Conservation (phyloP, 2,888 invertebrate species). For the Gastrophysa polygoni region DNA sequence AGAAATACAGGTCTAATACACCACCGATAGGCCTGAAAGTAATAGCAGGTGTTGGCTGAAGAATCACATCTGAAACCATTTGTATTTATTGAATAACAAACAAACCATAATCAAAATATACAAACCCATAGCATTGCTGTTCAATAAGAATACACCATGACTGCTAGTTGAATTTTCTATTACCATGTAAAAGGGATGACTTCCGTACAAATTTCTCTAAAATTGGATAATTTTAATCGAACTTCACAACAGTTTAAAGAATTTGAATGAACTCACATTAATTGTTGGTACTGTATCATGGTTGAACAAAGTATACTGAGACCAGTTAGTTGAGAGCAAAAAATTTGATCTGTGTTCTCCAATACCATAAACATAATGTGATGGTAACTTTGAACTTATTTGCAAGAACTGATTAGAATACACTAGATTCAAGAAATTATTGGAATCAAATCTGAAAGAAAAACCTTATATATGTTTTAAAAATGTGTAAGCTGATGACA, state of each 20-base stretch:
- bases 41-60: slow-evolving; percentile 81
- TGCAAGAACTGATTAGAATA: slow-evolving; percentile 79
- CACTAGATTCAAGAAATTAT: slow-evolving; percentile 70
- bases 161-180: slow-evolving; percentile 71
- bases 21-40: slow-evolving; percentile 86
- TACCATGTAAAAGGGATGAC: slow-evolving; percentile 81
- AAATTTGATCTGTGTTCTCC: slow-evolving; percentile 73
- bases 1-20: slow-evolving; percentile 77
- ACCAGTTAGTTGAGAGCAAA: slow-evolving; percentile 70
- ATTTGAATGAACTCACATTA: slow-evolving; percentile 61
- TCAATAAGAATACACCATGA: slow-evolving; percentile 79
- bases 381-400: slow-evolving; percentile 67
- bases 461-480: slow-evolving; percentile 8
- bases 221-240: slow-evolving; percentile 29
- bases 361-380: slow-evolving; percentile 72
- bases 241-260: background rate
- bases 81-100: background rate
- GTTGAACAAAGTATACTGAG: slow-evolving; percentile 72
- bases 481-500: slow-evolving; percentile 27
- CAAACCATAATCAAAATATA: too few relatives aligned
- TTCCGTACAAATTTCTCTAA: slow-evolving; percentile 77
- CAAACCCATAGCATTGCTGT: slow-evolving; percentile 86
- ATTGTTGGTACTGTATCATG: slow-evolving; percentile 69
- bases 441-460: slow-evolving; percentile 69
- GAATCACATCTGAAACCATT: slow-evolving; percentile 68